Base-by-base conservation (phyloP, 2,888 invertebrate genomes). In the Clusia tigrina region DNA sequence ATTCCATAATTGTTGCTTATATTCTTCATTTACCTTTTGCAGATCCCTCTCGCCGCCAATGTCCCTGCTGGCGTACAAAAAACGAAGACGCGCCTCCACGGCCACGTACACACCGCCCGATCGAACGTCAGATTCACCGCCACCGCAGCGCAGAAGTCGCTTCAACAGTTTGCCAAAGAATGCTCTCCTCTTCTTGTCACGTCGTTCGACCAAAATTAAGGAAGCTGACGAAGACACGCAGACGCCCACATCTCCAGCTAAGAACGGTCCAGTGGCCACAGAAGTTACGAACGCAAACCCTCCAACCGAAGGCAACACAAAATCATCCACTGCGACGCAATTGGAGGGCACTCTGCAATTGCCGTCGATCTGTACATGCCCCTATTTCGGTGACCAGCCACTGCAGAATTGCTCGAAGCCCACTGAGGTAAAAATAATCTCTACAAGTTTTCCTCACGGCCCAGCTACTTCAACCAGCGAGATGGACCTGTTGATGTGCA, bases 361-460 rank as follows among this genome's bases (percentile, higher is more conserved):
- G 42, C 91, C 92, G 2, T 90, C 91, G 0, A 91, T 92, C 0
- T 93, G 92, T 79, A 91, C 92, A 0, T 92, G 93, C 74, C 92
- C 92, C 0, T 93, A 93, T 73, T 92, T 93, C 74, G 92, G 93
- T 0, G 88, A 90, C 67, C 88, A 88, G 1, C 87, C 89, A 20
- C 81, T 87, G 71, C 71, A 84, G 82, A 67, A 81, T 76, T 58
- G 80, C 76, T 80, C 82, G 1, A 84, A 84, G 51, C 82, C 85
- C 1, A 81, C 85, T 2, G 87, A 88, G 69, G 85, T 88, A 2
- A 86, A 85, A 74, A 86, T 87, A n/a, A 79, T 86, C 20, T 81
- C 85, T 2, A 69, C 72, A 10, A 74, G 72, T 2, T 79, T 79
- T 60, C 74, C 73, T 58, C 68, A 77, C 60, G 67, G 69, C 63